Evolutionary conservation across 2,113 vertebrate species (phyloP).

Genomic region (Clarias batrachus): DNA sequence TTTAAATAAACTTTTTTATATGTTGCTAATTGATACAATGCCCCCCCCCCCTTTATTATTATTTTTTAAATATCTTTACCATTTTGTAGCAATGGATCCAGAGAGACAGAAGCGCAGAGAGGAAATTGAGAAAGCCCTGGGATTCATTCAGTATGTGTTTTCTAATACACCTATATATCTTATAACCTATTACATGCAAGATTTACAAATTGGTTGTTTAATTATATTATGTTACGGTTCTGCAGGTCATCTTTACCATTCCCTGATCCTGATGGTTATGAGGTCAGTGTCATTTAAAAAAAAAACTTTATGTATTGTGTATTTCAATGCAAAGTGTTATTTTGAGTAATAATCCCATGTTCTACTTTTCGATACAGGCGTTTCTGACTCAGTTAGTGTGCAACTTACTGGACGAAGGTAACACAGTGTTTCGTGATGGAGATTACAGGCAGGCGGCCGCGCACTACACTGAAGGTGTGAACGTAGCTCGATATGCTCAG

Average conservation of each 20-base stretch:
- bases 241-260: slow-evolving; percentile 91
- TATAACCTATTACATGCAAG: neutral
- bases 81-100: slow-evolving; percentile 74
- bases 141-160: slow-evolving; percentile 92
- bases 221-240: neutral
- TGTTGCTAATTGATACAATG: neutral
- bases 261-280: slow-evolving; percentile 89
- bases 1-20: neutral
- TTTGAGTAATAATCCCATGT: neutral
- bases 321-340: neutral
- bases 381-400: slow-evolving; percentile 93
- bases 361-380: slow-evolving; percentile 63
- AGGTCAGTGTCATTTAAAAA: slow-evolving; percentile 70
- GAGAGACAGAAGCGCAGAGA: slow-evolving; percentile 91
- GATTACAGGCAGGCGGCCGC: slow-evolving; percentile 84
- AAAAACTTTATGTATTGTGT: neutral
- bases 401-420: slow-evolving; percentile 93
- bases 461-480: slow-evolving; percentile 93
- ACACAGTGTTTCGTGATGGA: slow-evolving; percentile 86
- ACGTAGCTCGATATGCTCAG: slow-evolving; percentile 88
- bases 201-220: neutral
- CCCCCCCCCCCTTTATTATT: neutral
- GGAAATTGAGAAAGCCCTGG: slow-evolving; percentile 95
- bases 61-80: neutral
- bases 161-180: neutral